phyloP scores from a whole-genome alignment of 2,797 vertebrate genomes.

The Chlorospingus semifuscus region DNA sequence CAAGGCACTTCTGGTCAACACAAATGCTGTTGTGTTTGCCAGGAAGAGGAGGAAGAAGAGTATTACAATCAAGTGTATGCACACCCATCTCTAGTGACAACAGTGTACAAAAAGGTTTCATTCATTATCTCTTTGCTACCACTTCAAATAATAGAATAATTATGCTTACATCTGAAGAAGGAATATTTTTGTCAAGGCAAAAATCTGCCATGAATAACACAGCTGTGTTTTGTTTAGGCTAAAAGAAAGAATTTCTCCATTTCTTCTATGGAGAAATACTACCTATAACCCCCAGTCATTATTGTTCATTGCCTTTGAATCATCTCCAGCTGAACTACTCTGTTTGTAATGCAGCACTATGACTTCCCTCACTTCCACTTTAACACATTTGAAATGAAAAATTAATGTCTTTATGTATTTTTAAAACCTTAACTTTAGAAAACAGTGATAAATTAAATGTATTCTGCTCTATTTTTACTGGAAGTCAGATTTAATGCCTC shows the following conservation, averaged over 20 bases:
- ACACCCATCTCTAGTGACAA: background rate
- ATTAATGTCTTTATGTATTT: background rate
- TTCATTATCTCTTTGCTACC: background rate
- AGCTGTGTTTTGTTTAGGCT: background rate
- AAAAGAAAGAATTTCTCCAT: background rate
- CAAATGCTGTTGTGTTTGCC: background rate
- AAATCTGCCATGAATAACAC: background rate
- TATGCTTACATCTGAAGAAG: background rate
- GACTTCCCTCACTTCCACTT: background rate
- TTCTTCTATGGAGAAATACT: background rate
- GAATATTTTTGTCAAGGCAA: background rate
- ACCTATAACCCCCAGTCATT: background rate
- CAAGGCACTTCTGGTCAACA: background rate
- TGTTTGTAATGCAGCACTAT: background rate
- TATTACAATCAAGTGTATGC: background rate
- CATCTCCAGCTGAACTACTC: background rate
- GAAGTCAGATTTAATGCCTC: background rate
- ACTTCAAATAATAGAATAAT: background rate
- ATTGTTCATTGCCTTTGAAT: background rate
- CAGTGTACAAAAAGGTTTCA: background rate
- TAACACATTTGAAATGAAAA: background rate
- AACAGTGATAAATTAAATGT: background rate
- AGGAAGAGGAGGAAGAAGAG: background rate
- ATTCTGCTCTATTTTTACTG: background rate
- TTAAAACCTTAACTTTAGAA: background rate